Evolutionary conservation across 2,113 vertebrate species (phyloP), one percentile per base, ranked within the genome.

Genomic region (Elephas maximus): DNA sequence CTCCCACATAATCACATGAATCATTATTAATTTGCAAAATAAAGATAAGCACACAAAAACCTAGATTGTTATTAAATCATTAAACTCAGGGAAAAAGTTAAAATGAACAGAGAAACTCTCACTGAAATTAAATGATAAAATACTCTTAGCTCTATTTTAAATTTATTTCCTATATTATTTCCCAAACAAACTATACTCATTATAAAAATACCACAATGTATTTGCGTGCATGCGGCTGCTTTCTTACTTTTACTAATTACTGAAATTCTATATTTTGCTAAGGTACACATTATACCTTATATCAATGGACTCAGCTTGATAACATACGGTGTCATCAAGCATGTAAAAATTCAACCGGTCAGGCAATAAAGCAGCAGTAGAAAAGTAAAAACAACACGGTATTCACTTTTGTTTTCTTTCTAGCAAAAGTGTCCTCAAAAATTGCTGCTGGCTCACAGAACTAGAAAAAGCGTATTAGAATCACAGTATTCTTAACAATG

Each of bases 401-500:
- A 21, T 57, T 91, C n/a, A 89, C 69, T 21, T 93, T 62, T 85
- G 20, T 44, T 80, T 63, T 53, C 28, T 89, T 74, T 87, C 9
- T 97, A 92, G 37, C 24, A 85, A 95, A 92, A 60, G 26, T 24
- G 45, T 96, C 97, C 67, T 96, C 94, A 89, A 94, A 51, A 96
- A 96, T 71, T 94, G 83, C 69, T n/a, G 18, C 62, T 86, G 74
- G 83, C 86, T 98, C 78, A 93, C 33, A 96, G 96, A 97, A 97
- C 17, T 90, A 90, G 53, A 94, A 44, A 97, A 96, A 96, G 83
- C 92, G 73, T 94, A 94, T 94, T 96, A 97, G 84, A 98, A 98
- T 63, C 45, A 96, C 86, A 74, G 53, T 26, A 87, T 62, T 96
- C 9, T 84, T 79, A 80, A 98, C 78, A 97, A 90, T 97, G 90